A percentile compares a stretch with the other conserved stretches of the same genome.
phyloP scores from a whole-genome alignment of 2,797 vertebrate genomes.

The Galaxias olidus region DNA sequence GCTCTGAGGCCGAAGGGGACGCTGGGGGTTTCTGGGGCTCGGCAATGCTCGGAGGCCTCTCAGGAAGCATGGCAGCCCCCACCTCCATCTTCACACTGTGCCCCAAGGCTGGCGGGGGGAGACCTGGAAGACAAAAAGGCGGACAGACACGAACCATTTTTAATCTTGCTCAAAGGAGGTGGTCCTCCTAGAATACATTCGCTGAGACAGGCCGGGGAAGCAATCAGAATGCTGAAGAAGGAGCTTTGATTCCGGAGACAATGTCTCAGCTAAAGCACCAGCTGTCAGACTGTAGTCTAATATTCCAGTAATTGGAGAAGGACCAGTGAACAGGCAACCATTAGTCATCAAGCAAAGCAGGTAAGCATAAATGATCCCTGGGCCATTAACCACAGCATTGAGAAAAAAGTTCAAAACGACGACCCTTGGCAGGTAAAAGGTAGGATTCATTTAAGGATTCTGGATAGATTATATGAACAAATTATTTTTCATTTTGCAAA shows the following conservation, averaged over 20 bases:
- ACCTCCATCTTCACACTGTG: constrained; percentile 42
- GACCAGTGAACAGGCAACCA: neutral
- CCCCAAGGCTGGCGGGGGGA: constrained; percentile 59
- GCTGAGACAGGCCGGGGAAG: no score
- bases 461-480: neutral
- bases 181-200: neutral
- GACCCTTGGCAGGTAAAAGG: no score
- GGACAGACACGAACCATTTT: neutral
- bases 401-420: no score
- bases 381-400: no score
- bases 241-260: no score
- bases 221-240: no score
- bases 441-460: neutral
- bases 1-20: constrained; percentile 37
- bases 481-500: neutral
- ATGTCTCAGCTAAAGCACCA: neutral
- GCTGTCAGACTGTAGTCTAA: neutral
- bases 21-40: constrained; percentile 50
- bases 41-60: constrained; percentile 53
- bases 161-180: neutral
- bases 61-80: constrained; percentile 57
- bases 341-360: neutral
- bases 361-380: neutral
- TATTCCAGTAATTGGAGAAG: neutral
- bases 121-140: constrained; percentile 44